Percentiles rank a stretch among this genome's conserved stretches.
Conservation (phyloP, 2,797 vertebrate species). For the Numenius phaeopus region DNA sequence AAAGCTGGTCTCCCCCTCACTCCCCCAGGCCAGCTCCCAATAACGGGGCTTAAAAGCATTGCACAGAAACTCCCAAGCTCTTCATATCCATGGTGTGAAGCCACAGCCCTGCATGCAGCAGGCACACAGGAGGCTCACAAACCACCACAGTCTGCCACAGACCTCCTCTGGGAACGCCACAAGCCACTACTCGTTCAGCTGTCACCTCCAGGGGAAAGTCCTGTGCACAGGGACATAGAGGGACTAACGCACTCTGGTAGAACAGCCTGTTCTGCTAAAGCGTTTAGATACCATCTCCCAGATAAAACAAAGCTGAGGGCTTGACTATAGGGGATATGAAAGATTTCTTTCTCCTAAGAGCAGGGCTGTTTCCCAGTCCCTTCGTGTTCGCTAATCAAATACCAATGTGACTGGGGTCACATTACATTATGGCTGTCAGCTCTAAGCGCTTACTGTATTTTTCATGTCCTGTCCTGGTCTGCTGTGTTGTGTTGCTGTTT, state of each 20-base stretch:
- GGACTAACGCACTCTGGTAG: not conserved
- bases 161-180: not conserved
- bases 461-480: constrained; percentile 36
- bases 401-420: constrained; percentile 53
- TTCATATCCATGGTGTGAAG: not conserved
- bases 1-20: not conserved
- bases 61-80: not conserved
- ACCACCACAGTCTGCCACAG: not conserved
- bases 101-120: not conserved
- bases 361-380: constrained; percentile 29
- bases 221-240: not conserved
- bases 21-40: not conserved
- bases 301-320: constrained; percentile 11
- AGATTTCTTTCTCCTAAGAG: constrained; percentile 52
- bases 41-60: not conserved
- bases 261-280: not conserved
- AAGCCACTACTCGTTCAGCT: not conserved
- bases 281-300: not conserved
- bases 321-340: constrained; percentile 17
- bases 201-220: accelerated
- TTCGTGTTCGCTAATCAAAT: constrained; percentile 44
- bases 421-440: constrained; percentile 53
- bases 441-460: constrained; percentile 20
- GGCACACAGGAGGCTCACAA: not conserved
- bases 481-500: not conserved